These are phyloP conservation scores for Orientallactaga sibirica DNA, from an alignment of 2,797 vertebrate species.

Conservation along the genomic window DNA sequence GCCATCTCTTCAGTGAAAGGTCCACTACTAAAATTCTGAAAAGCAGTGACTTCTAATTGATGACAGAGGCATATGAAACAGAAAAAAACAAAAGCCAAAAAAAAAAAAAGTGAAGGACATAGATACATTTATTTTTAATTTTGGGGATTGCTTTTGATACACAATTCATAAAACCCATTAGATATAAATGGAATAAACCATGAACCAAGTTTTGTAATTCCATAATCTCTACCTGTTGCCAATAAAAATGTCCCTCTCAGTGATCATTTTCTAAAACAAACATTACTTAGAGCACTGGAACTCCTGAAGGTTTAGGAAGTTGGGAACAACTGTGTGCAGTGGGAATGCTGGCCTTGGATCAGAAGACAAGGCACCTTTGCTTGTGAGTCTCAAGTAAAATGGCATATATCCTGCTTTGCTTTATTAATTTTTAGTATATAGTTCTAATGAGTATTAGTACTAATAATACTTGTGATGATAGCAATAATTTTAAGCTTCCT, in stretches of 20 bases:
- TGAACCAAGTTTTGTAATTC: not conserved
- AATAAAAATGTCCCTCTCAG: not conserved
- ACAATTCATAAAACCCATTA: not conserved
- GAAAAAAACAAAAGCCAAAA: not conserved
- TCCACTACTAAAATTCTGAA: not conserved
- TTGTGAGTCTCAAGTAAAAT: not conserved
- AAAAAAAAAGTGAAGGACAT: too few relatives aligned
- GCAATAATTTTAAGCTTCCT: not conserved
- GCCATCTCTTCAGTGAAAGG: too few relatives aligned
- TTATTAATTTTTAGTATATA: not conserved
- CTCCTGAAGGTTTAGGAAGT: not conserved
- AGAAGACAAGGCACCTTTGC: not conserved
- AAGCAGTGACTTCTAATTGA: not conserved
- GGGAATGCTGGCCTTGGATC: not conserved
- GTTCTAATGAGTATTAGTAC: not conserved
- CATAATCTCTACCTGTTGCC: not conserved
- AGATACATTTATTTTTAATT: not conserved
- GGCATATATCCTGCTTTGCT: not conserved
- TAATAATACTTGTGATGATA: not conserved
- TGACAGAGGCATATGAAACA: not conserved
- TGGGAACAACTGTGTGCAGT: not conserved
- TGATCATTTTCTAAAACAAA: not conserved
- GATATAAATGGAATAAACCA: not conserved
- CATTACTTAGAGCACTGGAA: not conserved
- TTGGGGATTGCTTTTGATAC: not conserved